Conservation (phyloP, 2,797 vertebrate species). For the Lacerta viridis region DNA sequence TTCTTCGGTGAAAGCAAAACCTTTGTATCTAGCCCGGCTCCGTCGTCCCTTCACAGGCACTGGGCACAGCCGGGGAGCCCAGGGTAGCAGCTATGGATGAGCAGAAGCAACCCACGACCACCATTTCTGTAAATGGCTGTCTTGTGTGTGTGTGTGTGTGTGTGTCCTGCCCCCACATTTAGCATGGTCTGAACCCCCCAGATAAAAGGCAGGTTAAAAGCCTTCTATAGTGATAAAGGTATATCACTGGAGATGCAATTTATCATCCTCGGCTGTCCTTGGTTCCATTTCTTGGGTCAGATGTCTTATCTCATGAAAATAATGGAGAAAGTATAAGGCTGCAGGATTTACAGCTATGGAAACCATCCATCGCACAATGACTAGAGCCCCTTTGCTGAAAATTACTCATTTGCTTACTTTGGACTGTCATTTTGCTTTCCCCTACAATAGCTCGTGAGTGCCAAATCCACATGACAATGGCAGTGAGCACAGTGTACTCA, state of each 20-base stretch:
- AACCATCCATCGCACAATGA: constrained; percentile 20
- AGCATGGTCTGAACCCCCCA: background rate
- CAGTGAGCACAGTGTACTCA: background rate
- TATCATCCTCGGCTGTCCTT: constrained; percentile 14
- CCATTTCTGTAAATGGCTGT: background rate
- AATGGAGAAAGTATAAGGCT: background rate
- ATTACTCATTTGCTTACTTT: background rate
- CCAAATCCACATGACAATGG: background rate
- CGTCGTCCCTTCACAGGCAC: too few relatives aligned
- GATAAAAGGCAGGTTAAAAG: background rate
- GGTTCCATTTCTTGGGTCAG: background rate
- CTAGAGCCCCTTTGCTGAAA: background rate
- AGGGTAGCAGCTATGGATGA: background rate
- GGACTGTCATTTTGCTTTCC: background rate
- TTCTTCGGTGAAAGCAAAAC: background rate
- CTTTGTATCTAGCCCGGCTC: background rate
- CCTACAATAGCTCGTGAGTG: background rate
- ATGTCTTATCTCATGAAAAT: background rate
- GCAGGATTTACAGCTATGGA: background rate
- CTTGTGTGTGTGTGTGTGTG: too few relatives aligned
- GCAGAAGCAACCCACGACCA: too few relatives aligned
- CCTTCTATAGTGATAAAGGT: background rate
- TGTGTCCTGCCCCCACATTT: too few relatives aligned
- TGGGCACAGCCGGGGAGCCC: too few relatives aligned
- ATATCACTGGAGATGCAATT: constrained; percentile 19